phyloP scores from a whole-genome alignment of 2,797 vertebrate species.

The Amblyopsis hoosieri region DNA sequence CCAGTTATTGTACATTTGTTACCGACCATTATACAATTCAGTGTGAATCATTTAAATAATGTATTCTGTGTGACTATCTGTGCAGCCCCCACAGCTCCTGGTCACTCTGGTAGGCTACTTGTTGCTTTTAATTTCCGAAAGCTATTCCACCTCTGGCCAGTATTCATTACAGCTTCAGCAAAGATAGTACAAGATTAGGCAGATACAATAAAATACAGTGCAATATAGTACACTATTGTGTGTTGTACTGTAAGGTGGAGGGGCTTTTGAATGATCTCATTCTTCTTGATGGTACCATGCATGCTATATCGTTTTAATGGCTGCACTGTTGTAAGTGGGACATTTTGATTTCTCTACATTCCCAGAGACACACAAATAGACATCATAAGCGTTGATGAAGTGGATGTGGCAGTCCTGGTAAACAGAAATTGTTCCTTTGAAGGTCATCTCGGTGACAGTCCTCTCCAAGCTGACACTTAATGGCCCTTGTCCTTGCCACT shows the following conservation, averaged over 20 bases:
- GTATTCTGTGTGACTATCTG: constrained; percentile 9
- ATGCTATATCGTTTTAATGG: too few species aligned
- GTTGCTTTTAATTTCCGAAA: background rate
- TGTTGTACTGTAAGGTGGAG: too few species aligned
- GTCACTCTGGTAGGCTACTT: background rate
- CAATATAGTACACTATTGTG: too few species aligned
- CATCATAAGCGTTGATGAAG: constrained; percentile 29
- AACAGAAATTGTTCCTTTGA: constrained; percentile 68
- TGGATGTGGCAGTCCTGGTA: constrained; percentile 47
- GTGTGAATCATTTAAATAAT: constrained; percentile 16
- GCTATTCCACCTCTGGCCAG: background rate
- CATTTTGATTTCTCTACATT: constrained; percentile 40
- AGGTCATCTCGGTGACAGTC: constrained; percentile 24
- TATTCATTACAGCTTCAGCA: constrained; percentile 5
- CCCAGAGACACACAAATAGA: constrained; percentile 50
- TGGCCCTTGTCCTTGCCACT: constrained; percentile 43
- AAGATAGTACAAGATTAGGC: background rate
- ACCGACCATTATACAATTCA: background rate
- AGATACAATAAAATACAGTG: too few species aligned
- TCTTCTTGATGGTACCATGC: constrained; percentile 4
- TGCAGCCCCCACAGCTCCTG: constrained; percentile 4
- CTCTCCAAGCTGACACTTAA: constrained; percentile 37
- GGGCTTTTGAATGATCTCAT: background rate
- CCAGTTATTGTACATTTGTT: background rate
- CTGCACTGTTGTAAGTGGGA: background rate